Evolutionary conservation across 2,113 vertebrate genomes (phyloP).

Genomic region (Sitta europaea): DNA sequence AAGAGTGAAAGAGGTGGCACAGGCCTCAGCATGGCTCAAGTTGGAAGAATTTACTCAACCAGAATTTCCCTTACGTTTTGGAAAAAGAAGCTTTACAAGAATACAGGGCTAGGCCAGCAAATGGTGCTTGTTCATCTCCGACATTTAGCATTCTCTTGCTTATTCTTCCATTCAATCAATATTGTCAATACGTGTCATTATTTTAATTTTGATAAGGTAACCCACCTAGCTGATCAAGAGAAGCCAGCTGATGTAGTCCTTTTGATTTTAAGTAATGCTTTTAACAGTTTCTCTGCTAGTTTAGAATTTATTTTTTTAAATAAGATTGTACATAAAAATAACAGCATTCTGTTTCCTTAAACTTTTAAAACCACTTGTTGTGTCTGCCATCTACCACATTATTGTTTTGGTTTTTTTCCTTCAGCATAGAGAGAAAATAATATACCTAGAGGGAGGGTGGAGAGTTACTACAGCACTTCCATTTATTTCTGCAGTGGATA

Average conservation of each 20-base stretch:
- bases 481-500: conserved; percentile 46
- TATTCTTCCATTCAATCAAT: not conserved
- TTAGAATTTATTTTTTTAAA: not conserved
- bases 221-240: not conserved
- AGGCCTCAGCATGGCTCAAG: not conserved
- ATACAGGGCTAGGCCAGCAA: not conserved
- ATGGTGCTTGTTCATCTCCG: not conserved
- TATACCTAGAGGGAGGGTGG: not conserved
- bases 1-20: not conserved
- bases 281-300: not conserved
- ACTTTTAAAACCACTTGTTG: not conserved
- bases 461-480: not conserved
- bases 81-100: not conserved
- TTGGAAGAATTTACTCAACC: not conserved
- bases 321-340: not conserved
- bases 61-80: not conserved
- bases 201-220: not conserved
- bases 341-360: not conserved
- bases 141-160: not conserved
- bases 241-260: not conserved
- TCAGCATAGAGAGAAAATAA: not conserved
- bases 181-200: not conserved
- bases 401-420: not conserved
- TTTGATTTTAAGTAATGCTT: not conserved
- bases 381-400: not conserved